These are phyloP conservation scores for Lontra canadensis DNA, from an alignment of 2,113 vertebrate genomes.

Conservation along the genomic window DNA sequence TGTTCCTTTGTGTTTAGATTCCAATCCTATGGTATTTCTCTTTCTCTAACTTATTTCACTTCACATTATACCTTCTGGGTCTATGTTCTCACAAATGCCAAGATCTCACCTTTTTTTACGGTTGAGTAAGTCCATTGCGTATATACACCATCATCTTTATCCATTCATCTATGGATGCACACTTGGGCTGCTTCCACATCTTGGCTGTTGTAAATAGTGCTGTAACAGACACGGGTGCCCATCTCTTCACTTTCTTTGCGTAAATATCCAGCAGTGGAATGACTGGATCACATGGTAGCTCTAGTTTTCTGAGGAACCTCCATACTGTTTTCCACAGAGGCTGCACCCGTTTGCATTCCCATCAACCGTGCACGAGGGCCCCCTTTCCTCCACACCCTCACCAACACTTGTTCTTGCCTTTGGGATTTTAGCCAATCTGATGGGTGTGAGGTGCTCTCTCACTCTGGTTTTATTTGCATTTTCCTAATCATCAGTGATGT, in stretches of 20 bases:
- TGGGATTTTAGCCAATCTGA: background rate
- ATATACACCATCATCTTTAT: background rate
- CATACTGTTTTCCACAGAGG: background rate
- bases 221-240: background rate
- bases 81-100: background rate
- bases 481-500: background rate
- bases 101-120: background rate
- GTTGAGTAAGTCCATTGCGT: background rate
- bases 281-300: background rate
- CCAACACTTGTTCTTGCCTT: background rate
- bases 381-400: background rate
- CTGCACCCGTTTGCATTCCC: background rate
- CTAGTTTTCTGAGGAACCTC: background rate
- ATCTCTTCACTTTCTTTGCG: background rate
- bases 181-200: background rate
- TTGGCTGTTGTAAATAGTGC: background rate
- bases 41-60: background rate
- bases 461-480: background rate
- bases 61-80: background rate
- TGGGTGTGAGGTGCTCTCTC: background rate
- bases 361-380: background rate
- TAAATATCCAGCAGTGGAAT: background rate
- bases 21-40: background rate
- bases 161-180: background rate
- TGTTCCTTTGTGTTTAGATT: background rate